Evolutionary conservation across 2,888 invertebrate genomes (phyloP), one percentile per base, ranked within the genome.

Genomic region (Allophyes oxyacanthae): DNA sequence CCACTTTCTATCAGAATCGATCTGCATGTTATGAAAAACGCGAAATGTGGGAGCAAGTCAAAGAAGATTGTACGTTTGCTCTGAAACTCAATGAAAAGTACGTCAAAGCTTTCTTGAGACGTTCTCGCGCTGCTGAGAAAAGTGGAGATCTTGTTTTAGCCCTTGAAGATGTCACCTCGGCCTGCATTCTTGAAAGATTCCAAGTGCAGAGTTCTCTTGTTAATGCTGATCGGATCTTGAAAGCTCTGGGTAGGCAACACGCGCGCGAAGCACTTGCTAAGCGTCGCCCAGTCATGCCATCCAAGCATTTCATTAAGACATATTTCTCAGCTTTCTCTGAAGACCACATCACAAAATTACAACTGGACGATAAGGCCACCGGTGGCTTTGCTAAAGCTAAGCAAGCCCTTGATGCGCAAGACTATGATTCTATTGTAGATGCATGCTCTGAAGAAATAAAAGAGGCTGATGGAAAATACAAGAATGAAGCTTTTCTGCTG

Each of bases 1-100:
- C 99, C 0, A 98, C 98, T 11, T 98, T 98, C 89, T 98, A 98
- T 88, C 99, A 99, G 88, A 99, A 99, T 85, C 96, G 99, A 77
- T 99, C 99, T 9, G 99, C 99, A 11, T 98, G 98, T 38, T 98
- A 98, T 88, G 99, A 99, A 88, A 97, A 98, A 88, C 92, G 98
- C 82, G 96, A 97, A 88, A 97, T 97, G 89, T 97, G 97, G 95
- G 95, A 95, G 62, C 95, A 96, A 68, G 98, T 98, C 0, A 97
- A 98, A 80, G 96, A 96, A 65, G 99, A 99, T 86, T 99, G 99
- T 82, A 96, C 97, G 0, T 96, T 95, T 81, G 98, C 99, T 1
- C 94, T 99, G 32, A 96, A 97, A 81, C 94, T 97, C 26, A 98
- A 99, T 88, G 96, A 96, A 34, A 96, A 95, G 70, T 99, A 99